A percentile compares a stretch with the other conserved stretches of the same genome.
These are phyloP conservation scores for Pomatorhinus ruficollis DNA, from an alignment of 2,113 vertebrate genomes.

Conservation along the genomic window DNA sequence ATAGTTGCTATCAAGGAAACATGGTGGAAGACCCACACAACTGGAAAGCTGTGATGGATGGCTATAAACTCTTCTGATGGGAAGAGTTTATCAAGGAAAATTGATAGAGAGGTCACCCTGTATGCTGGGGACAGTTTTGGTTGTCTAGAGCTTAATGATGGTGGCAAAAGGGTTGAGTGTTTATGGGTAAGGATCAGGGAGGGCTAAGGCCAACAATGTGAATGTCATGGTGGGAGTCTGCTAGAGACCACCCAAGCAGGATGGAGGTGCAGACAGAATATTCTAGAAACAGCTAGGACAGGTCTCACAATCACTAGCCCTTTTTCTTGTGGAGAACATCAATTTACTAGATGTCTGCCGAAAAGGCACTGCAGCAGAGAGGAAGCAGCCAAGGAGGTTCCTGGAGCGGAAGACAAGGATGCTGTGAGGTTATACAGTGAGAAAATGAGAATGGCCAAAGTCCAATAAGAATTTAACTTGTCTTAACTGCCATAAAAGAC, in stretches of 20 bases:
- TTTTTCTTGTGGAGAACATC: neutral
- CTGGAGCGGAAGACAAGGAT: neutral
- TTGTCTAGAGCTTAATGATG: neutral
- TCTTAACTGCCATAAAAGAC: neutral
- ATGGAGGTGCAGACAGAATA: neutral
- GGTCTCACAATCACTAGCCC: neutral
- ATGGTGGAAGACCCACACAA: too few species aligned
- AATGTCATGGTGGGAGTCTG: neutral
- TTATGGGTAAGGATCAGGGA: neutral
- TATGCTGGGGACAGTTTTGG: neutral
- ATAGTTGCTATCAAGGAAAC: neutral
- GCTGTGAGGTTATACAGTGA: neutral
- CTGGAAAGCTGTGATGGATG: neutral
- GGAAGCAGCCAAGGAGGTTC: neutral
- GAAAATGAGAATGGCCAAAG: neutral
- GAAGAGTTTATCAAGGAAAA: neutral
- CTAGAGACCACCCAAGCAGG: neutral
- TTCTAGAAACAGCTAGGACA: neutral
- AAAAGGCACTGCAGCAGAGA: neutral
- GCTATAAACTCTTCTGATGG: neutral
- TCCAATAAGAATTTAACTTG: neutral
- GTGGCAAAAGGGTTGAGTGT: neutral
- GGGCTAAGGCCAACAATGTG: accelerated
- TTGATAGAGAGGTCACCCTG: too few species aligned
- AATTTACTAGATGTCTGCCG: neutral